Base-by-base conservation (phyloP, 2,888 invertebrate genomes). In the Odontothrips loti region DNA sequence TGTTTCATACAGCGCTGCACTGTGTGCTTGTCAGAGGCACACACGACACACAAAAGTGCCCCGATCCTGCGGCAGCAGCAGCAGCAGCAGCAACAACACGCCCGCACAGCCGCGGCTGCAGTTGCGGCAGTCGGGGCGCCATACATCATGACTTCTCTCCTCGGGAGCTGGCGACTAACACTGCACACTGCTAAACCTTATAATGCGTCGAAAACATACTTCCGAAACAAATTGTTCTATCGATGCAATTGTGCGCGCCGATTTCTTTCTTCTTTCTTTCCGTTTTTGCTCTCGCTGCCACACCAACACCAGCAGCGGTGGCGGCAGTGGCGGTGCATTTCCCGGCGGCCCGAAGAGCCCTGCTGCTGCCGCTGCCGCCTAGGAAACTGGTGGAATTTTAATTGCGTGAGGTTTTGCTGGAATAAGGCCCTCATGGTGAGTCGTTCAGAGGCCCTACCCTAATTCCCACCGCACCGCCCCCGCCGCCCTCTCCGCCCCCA, bases 341-440 rank as follows among this genome's bases (percentile, higher is more conserved):
- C n/a, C n/a, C n/a, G n/a, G n/a, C n/a, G n/a, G n/a, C n/a, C n/a
- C n/a, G n/a, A n/a, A n/a, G n/a, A n/a, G n/a, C n/a, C n/a, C n/a
- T n/a, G n/a, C n/a, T n/a, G n/a, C n/a, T 23, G 10, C 27, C 68
- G 12, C 12, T 23, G 23, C 27, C 23, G 10, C 10, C 68, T 27
- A 27, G 68, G 27, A 27, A 75, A 75, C 68, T 75, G 23, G 27
- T 27, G 68, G 68, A 75, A 75, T 75, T 75, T 75, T 75, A 75
- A 75, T 75, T 27, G 68, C 27, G 27, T 58, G 58, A 58, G 17
- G 58, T 58, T 58, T 58, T 58, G 58, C 17, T 58, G 58, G 11
- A 17, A 43, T 43, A 43, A 43, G 34, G 34, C 34, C 34, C 34
- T 6, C 34, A 43, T 43, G 34, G 34, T 6, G 34, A 43, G 34